Conservation (phyloP, 2,888 invertebrate genomes). For the Protophormia terraenovae region DNA sequence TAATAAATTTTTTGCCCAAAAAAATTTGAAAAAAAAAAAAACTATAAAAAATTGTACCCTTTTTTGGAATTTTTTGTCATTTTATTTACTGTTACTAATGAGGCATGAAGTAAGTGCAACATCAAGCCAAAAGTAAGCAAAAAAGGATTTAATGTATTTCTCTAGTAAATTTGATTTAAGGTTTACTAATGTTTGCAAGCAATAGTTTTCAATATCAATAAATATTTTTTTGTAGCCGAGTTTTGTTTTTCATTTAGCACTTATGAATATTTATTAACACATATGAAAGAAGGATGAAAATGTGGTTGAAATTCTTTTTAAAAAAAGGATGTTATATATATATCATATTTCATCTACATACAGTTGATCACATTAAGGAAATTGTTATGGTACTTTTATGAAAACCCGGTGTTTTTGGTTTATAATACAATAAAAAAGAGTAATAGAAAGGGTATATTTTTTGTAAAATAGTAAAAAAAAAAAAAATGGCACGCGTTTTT, state of each 20-base stretch:
- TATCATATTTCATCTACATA: slow-evolving; percentile 64
- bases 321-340: slow-evolving; percentile 45
- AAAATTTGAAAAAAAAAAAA: background rate
- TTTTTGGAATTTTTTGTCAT: background rate
- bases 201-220: slow-evolving; percentile 53
- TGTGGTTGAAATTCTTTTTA: slow-evolving; percentile 25
- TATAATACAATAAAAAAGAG: background rate
- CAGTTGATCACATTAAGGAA: slow-evolving; percentile 64
- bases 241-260: slow-evolving; percentile 52
- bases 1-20: slow-evolving; percentile 6
- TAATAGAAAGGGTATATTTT: slow-evolving; percentile 39
- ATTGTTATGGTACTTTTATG: slow-evolving; percentile 62
- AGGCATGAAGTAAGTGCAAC: slow-evolving; percentile 53
- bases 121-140: background rate
- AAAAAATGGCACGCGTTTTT: slow-evolving; percentile 62
- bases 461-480: background rate
- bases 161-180: slow-evolving; percentile 17
- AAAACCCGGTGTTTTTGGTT: slow-evolving; percentile 61
- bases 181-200: slow-evolving; percentile 18
- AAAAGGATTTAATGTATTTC: slow-evolving; percentile 43
- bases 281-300: background rate
- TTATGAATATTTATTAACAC: slow-evolving; percentile 52
- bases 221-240: slow-evolving; percentile 52
- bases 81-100: slow-evolving; percentile 48
- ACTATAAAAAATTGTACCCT: slow-evolving; percentile 28